Conservation (phyloP, 2,888 invertebrate genomes). For the Rhagonycha lutea region DNA sequence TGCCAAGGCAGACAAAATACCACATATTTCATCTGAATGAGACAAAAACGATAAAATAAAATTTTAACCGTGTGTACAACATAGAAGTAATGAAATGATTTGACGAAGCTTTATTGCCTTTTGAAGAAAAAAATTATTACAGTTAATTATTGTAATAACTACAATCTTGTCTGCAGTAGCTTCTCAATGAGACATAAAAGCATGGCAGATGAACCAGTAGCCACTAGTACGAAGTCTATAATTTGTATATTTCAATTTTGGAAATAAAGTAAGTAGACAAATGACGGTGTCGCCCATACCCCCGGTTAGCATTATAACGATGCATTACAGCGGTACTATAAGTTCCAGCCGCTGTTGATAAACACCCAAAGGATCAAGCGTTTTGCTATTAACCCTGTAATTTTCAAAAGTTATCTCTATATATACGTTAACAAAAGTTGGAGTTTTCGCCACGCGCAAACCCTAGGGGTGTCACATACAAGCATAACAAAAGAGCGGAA, state of each 20-base stretch:
- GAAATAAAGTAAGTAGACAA: not conserved
- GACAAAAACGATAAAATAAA: no score
- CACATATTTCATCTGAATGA: no score
- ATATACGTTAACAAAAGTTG: constrained; percentile 13
- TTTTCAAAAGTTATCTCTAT: constrained; percentile 31
- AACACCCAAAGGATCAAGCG: constrained; percentile 31
- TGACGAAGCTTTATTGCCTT: no score
- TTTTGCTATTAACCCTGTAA: constrained; percentile 24
- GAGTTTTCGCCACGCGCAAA: constrained; percentile 32
- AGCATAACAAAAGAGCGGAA: constrained; percentile 44
- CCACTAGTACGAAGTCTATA: not conserved
- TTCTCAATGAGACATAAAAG: no score
- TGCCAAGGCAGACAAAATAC: no score
- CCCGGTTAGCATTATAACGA: constrained; percentile 11
- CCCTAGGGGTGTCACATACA: constrained; percentile 35
- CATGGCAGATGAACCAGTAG: no score
- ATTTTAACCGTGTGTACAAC: no score
- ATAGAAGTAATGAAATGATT: no score
- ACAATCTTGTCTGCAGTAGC: no score
- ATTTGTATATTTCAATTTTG: not conserved
- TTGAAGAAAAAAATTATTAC: no score
- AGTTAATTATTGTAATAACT: no score
- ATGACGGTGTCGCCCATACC: not conserved
- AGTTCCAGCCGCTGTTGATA: constrained; percentile 31
- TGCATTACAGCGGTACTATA: constrained; percentile 20